Base-by-base conservation (phyloP, 92 coral and sea anemone genomes). In the Desmophyllum pertusum region DNA sequence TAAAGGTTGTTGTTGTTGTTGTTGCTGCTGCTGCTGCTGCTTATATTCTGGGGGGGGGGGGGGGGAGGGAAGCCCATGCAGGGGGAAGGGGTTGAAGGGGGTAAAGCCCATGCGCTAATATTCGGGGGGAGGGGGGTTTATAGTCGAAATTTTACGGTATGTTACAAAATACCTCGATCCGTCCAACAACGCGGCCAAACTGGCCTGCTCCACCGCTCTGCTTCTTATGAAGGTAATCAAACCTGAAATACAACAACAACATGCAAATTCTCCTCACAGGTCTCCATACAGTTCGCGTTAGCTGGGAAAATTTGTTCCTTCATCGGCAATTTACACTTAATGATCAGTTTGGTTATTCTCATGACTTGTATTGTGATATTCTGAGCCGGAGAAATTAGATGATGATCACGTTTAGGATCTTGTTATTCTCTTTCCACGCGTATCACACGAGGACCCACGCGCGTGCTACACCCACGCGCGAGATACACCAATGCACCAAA, bases 191-290 rank as follows among this genome's bases (percentile, higher is more conserved):
- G 13, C 98, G 95, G 1, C 99, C 99, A 84, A 88, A 96, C 85
- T 96, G 99, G 37, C 99, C 99, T 25, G 99, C 93, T 23, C 99
- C 99, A 6, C 99, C 99, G 36, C 94, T 90, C 79, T 96, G 99
- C 78, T 96, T 96, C 85, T 96, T 96, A 84, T 96, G 99, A 62
- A 88, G 91, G 73, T 71, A 96, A 79, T 96, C 98, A 80, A 96
- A 96, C 35, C 99, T 96, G 72, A 76, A 69, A 74, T 33, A 70
- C 11, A 75, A 63, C 33, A 55, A 1, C 23, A 50, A 75, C 70
- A 29, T 6, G 9, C 10, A 79, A 27, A 31, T 7, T 43, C 46
- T 57, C 38, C 81, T 23, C 0, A 6, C 81, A 43, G 13, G 27
- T 55, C 30, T 5, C 25, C 63, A 55, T 6, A n/a, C 29, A 59